These are phyloP conservation scores for Dermochelys coriacea DNA, from an alignment of 2,797 vertebrate genomes.

Conservation along the genomic window DNA sequence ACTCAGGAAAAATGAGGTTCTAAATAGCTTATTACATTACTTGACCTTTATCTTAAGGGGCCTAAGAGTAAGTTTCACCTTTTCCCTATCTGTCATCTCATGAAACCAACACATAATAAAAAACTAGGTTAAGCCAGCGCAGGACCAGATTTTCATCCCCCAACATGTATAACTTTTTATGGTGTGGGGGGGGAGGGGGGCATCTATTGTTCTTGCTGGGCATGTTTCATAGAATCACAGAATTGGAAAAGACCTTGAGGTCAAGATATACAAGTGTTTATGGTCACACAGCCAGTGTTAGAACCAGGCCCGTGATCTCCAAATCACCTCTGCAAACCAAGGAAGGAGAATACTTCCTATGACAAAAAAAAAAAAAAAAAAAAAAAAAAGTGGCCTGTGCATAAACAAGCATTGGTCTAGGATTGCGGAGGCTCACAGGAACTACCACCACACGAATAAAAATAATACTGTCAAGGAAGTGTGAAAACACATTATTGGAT, in stretches of 20 bases:
- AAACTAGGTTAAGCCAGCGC: background rate
- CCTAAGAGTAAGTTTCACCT: background rate
- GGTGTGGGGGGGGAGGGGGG: background rate
- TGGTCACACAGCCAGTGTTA: background rate
- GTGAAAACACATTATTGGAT: background rate
- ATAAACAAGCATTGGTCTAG: rapidly evolving
- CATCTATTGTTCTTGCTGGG: background rate
- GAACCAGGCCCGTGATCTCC: background rate
- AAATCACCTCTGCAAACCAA: background rate
- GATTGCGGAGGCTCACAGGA: background rate
- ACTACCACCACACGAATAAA: background rate
- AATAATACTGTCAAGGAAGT: background rate
- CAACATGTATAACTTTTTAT: background rate
- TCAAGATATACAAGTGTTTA: background rate
- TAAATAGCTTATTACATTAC: background rate
- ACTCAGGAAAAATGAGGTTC: background rate
- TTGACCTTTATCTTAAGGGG: background rate
- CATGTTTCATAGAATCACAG: background rate
- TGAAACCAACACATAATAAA: background rate
- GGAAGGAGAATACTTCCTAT: background rate
- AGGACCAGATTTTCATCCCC: background rate
- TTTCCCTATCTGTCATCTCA: background rate
- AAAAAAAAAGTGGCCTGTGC: background rate
- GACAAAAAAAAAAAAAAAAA: background rate
- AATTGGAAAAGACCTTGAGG: too few species aligned